A percentile compares a stretch with the other conserved stretches of the same genome.
phyloP scores from a whole-genome alignment of 2,797 vertebrate genomes.

The Lagodon rhomboides region DNA sequence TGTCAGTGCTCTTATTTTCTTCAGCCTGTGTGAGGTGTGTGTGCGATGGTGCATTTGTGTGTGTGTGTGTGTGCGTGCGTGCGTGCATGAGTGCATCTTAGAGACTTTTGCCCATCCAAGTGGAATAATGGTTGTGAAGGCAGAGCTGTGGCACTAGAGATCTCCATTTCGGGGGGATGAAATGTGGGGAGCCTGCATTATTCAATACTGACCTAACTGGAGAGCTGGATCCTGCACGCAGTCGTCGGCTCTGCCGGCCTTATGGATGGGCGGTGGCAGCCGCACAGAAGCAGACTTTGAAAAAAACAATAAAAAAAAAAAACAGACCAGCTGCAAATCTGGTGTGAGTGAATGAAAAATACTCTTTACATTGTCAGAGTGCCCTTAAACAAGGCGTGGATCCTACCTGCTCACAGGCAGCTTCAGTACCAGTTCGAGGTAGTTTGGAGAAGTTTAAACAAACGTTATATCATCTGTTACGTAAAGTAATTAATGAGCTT shows the following conservation, averaged over 20 bases:
- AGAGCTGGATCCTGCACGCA: conserved; percentile 61
- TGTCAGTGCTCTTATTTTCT: conserved; percentile 41
- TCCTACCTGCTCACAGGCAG: neutral
- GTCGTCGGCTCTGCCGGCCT: conserved; percentile 19
- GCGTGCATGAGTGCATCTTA: conserved; percentile 41
- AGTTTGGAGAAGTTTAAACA: neutral
- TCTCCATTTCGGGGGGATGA: conserved; percentile 57
- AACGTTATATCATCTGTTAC: too few species aligned
- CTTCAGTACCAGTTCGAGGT: neutral
- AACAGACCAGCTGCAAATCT: neutral
- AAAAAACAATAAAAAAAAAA: too few species aligned
- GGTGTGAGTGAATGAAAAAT: neutral
- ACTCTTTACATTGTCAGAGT: conserved; percentile 1
- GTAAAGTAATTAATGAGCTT: too few species aligned
- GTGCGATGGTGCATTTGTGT: neutral
- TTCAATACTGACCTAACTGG: conserved; percentile 74
- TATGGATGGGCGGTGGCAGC: conserved; percentile 8
- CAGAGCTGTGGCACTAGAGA: conserved; percentile 59
- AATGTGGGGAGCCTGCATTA: conserved; percentile 77
- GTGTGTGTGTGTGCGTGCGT: neutral
- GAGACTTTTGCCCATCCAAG: conserved; percentile 64
- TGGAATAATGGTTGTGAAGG: conserved; percentile 77
- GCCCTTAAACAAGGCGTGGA: neutral
- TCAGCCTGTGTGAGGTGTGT: conserved; percentile 17
- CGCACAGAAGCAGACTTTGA: neutral